Base-by-base conservation (phyloP, 2,888 invertebrate genomes). In the Exocentrus adspersus region DNA sequence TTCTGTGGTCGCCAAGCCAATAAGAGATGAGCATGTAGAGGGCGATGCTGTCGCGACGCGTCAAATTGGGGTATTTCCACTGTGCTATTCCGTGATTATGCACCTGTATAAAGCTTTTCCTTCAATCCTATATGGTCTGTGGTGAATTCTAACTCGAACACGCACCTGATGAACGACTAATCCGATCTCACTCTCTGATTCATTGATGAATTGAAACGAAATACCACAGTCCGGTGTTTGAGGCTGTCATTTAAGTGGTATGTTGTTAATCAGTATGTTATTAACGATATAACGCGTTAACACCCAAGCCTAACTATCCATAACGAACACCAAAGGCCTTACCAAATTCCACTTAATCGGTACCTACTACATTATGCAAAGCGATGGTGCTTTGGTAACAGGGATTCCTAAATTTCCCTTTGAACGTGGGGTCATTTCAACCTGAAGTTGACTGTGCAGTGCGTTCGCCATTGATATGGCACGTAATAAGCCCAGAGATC, bases 401-500 rank as follows among this genome's bases (percentile, higher is more conserved):
- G 63, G 51, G 63, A 58, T 32, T 63, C 64, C 50, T 59, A 59
- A 48, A 58, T 63, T 62, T 51, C 37, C 50, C 51, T 54, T 61
- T 61, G 41, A 64, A 41, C 50, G 51, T 28, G 42, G 54, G 64
- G 59, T 53, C 56, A 62, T 41, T 68, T 67, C 69, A 71, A 69
- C 68, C 64, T 66, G 53, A 69, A 71, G 68, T 66, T 65, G 48
- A 60, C 63, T 70, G 69, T 67, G 72, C 69, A 72, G 65, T 71
- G 71, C 73, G 69, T 73, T 72, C 65, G 72, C 71, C 71, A 73
- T 73, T 74, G 76, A 78, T 77, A 75, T 73, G 75, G 76, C 75
- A 73, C 75, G 73, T 77, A 75, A 75, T 54, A 75, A 74, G 72
- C 72, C 70, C 72, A 73, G 74, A 72, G 78, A 78, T 79, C 76